These are phyloP conservation scores for Epinephelus awoara DNA, from an alignment of 2,797 vertebrate species.

Conservation along the genomic window DNA sequence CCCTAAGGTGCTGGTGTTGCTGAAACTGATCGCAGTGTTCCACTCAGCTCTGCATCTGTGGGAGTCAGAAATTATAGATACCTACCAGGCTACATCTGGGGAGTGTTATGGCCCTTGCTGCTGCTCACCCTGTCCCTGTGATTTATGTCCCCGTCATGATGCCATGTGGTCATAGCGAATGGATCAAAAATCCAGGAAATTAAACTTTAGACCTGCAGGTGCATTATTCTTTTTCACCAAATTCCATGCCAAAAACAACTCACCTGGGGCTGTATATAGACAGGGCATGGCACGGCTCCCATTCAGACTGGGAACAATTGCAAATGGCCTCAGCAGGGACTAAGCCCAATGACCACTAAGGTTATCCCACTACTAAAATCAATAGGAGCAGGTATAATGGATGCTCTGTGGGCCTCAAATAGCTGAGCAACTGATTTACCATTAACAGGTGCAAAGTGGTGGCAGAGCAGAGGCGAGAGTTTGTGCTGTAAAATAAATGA, in stretches of 20 bases:
- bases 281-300: neutral
- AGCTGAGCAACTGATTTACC: slow-evolving; percentile 31
- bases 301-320: slow-evolving; percentile 55
- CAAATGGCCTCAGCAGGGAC: slow-evolving; percentile 37
- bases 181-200: slow-evolving; percentile 61
- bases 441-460: slow-evolving; percentile 35
- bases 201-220: slow-evolving; percentile 59
- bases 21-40: slow-evolving; percentile 16
- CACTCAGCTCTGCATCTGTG: slow-evolving; percentile 35
- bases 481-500: slow-evolving; percentile 21
- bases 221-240: slow-evolving; percentile 39
- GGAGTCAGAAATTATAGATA: slow-evolving; percentile 44
- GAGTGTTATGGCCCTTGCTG: slow-evolving; percentile 32
- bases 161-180: slow-evolving; percentile 45
- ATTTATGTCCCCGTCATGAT: slow-evolving; percentile 52
- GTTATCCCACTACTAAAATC: slow-evolving; percentile 44
- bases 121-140: slow-evolving; percentile 23
- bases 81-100: slow-evolving; percentile 42
- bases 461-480: neutral
- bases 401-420: slow-evolving; percentile 25
- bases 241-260: slow-evolving; percentile 30
- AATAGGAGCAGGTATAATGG: slow-evolving; percentile 42
- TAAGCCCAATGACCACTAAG: slow-evolving; percentile 30
- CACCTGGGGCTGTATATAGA: neutral
- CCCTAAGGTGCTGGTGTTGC: slow-evolving; percentile 16